Percentiles rank a stretch among this genome's conserved stretches.
Evolutionary conservation across 2,888 invertebrate genomes (phyloP).

Genomic region (Rhopalosiphum nymphaeae): DNA sequence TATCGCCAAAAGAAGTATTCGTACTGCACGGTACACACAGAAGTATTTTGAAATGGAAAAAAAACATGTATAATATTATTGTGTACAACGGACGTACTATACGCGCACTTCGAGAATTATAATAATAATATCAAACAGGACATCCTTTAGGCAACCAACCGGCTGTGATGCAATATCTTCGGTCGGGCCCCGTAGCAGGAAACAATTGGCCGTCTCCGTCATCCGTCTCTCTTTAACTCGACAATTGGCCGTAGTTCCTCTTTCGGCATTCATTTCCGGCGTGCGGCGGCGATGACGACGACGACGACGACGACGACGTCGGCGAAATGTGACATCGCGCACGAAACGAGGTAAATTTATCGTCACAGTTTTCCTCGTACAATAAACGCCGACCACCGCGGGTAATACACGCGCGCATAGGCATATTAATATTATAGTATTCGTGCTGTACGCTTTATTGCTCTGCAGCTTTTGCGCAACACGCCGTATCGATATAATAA

Average conservation of each 20-base stretch:
- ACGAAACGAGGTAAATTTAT: not conserved
- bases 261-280: slow-evolving; percentile 33
- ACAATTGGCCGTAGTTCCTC: slow-evolving; percentile 65
- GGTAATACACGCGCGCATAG: not conserved
- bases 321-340: not conserved
- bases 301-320: not conserved
- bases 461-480: not conserved
- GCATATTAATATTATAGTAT: not conserved
- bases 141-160: slow-evolving; percentile 60
- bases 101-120: not conserved
- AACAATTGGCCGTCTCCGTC: slow-evolving; percentile 52
- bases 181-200: slow-evolving; percentile 43
- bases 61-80: not conserved
- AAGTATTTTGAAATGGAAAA: not conserved
- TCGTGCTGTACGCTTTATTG: not conserved
- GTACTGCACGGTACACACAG: not conserved
- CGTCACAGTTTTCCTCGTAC: not conserved
- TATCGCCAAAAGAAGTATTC: not conserved
- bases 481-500: not conserved
- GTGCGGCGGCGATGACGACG: not conserved
- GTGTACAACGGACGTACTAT: not conserved
- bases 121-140: slow-evolving; percentile 51
- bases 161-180: slow-evolving; percentile 57
- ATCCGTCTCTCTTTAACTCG: slow-evolving; percentile 43
- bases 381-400: not conserved